phyloP scores from a whole-genome alignment of 1,140 invertebrate species.

The Aphis gossypii region DNA sequence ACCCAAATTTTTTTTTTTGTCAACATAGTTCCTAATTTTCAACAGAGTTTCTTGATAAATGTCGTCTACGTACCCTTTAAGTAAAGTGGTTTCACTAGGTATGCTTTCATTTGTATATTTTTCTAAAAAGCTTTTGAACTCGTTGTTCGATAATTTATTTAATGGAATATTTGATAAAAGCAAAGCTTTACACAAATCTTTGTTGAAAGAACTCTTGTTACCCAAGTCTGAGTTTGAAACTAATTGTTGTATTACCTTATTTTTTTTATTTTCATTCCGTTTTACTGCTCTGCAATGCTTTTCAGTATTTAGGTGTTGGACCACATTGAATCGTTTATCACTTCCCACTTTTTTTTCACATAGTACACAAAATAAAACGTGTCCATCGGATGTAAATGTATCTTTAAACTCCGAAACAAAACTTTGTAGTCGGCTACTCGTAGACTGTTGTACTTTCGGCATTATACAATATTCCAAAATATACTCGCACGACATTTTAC shows the following conservation, averaged over 20 bases:
- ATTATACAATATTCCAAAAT: too few relatives aligned
- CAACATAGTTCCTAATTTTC: background rate
- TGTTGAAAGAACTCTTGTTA: background rate
- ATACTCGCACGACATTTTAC: too few relatives aligned
- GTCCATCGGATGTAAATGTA: background rate
- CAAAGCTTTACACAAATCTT: background rate
- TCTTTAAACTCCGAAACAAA: background rate
- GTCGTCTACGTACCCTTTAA: background rate
- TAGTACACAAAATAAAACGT: background rate
- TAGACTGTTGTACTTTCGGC: too few relatives aligned
- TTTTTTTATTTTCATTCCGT: constrained; percentile 17
- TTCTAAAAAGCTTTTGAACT: constrained; percentile 1
- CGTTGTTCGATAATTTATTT: constrained; percentile 6
- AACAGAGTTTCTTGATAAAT: background rate
- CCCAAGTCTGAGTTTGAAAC: background rate
- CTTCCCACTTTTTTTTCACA: background rate
- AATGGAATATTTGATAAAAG: background rate
- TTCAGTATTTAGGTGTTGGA: background rate
- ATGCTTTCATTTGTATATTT: constrained; percentile 19
- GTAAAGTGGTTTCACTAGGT: background rate
- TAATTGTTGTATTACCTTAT: background rate
- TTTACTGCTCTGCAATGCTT: constrained; percentile 1
- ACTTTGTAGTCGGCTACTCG: background rate
- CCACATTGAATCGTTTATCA: background rate
- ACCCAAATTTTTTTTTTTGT: background rate